Conservation (phyloP, 2,797 vertebrate species). For the Rhinatrema bivittatum region DNA sequence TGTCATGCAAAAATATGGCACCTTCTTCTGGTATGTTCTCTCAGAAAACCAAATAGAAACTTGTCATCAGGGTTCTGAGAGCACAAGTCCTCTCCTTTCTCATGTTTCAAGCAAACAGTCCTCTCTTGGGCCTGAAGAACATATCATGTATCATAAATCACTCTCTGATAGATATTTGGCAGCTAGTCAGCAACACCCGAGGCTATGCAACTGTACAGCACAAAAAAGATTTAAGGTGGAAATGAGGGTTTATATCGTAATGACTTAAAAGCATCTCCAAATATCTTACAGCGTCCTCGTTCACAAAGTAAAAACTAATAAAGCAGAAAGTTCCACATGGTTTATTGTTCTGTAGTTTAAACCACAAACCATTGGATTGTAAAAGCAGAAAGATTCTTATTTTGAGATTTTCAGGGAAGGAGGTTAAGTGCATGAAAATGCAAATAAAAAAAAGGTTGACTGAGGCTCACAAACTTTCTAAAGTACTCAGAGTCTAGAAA, state of each 20-base stretch:
- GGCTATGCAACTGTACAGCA: conserved; percentile 70
- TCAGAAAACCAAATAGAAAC: conserved; percentile 68
- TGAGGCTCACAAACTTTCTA: too few relatives aligned
- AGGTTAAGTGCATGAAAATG: too few relatives aligned
- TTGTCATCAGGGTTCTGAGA: conserved; percentile 65
- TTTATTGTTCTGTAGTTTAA: conserved; percentile 37
- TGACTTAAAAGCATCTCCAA: conserved; percentile 56
- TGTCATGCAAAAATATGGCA: conserved; percentile 44
- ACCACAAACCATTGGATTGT: conserved; percentile 19
- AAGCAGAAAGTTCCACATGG: conserved; percentile 29
- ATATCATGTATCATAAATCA: conserved; percentile 94
- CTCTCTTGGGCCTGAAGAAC: conserved; percentile 79
- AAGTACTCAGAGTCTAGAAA: too few relatives aligned
- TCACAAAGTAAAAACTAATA: conserved; percentile 16
- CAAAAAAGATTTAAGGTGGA: conserved; percentile 85
- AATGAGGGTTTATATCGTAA: conserved; percentile 64
- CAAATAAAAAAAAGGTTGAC: too few relatives aligned
- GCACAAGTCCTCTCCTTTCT: conserved; percentile 74
- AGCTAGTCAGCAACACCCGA: conserved; percentile 62
- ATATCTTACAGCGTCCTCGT: conserved; percentile 44
- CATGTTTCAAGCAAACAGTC: conserved; percentile 86
- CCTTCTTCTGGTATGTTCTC: conserved; percentile 51
- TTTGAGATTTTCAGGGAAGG: too few relatives aligned
- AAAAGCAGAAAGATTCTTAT: conserved; percentile 37
- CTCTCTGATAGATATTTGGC: conserved; percentile 88